Evolutionary conservation across 53 echinoderm and acorn worm genomes (phyloP).

Genomic region (Apostichopus leukothele): DNA sequence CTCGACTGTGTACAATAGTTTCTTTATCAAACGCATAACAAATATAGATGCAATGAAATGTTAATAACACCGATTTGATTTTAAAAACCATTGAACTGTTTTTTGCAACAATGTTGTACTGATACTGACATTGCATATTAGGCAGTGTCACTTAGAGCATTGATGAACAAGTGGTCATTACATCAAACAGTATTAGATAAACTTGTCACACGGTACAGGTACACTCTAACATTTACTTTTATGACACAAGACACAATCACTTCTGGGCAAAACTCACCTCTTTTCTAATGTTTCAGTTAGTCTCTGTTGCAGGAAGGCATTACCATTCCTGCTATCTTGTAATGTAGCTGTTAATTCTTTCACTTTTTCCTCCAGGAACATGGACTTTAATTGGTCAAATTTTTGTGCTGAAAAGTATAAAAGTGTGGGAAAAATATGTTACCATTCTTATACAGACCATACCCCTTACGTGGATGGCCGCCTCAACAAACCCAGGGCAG

Average conservation of each 20-base stretch:
- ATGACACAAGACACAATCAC: background rate
- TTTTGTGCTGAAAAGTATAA: conserved; percentile 64
- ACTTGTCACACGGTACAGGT: background rate
- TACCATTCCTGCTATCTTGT: conserved; percentile 80
- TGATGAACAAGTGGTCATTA: background rate
- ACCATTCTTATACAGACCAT: too few species aligned
- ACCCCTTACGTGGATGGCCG: too few species aligned
- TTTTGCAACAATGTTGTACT: too few species aligned
- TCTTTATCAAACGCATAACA: too few species aligned
- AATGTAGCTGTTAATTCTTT: conserved; percentile 76
- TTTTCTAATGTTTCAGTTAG: conserved; percentile 90
- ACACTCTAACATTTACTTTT: too few species aligned
- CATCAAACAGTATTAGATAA: background rate
- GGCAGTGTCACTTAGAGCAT: background rate
- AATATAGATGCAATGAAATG: too few species aligned
- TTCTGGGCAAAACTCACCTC: conserved; percentile 52
- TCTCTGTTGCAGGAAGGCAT: conserved; percentile 83
- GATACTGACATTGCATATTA: background rate
- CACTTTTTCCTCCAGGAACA: conserved; percentile 79
- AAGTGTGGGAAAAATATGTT: too few species aligned
- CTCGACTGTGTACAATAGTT: too few species aligned
- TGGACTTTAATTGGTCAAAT: conserved; percentile 76
- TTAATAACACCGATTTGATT: too few species aligned
- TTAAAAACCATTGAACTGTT: too few species aligned
- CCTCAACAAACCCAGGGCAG: too few species aligned